Conservation (phyloP, 37 sponge, comb jelly and placozoan genomes). For the Chondrosia reniformis region DNA sequence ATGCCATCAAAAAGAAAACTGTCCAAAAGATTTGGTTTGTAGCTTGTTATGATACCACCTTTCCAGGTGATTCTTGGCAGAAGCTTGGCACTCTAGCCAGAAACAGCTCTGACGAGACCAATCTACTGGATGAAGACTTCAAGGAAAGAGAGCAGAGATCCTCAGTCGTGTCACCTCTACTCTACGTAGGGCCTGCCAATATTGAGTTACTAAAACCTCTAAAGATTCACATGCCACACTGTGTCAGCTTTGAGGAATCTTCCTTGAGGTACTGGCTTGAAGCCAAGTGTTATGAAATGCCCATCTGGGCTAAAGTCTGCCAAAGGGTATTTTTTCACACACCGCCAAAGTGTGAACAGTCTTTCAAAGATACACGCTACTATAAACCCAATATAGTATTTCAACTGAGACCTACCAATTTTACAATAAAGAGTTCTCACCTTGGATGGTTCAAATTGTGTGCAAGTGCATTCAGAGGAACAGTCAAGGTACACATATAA, state of each 20-base stretch:
- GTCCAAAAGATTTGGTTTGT: conserved; percentile 71
- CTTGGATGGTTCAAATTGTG: conserved; percentile 2
- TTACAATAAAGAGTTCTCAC: not conserved
- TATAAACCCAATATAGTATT: conserved; percentile 16
- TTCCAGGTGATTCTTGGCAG: conserved; percentile 19
- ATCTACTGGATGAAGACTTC: not conserved
- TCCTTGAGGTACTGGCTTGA: conserved; percentile 19
- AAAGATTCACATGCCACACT: conserved; percentile 58
- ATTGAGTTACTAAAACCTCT: conserved; percentile 34
- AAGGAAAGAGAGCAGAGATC: not conserved
- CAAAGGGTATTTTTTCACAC: conserved; percentile 13
- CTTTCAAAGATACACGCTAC: not conserved
- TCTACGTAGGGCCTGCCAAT: conserved; percentile 34
- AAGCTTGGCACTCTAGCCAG: conserved; percentile 3
- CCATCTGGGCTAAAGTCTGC: conserved; percentile 8
- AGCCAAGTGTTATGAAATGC: conserved; percentile 22
- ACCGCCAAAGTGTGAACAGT: conserved; percentile 10
- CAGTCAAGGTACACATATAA: too few species aligned
- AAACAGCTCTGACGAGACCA: conserved; percentile 6
- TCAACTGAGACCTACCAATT: conserved; percentile 11
- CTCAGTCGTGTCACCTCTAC: not conserved
- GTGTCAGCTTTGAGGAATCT: conserved; percentile 29
- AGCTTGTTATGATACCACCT: conserved; percentile 19
- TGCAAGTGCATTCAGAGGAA: conserved; percentile 7
- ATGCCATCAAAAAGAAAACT: conserved; percentile 40